Conservation (phyloP, 2,888 invertebrate species). For the Idaea straminata region DNA sequence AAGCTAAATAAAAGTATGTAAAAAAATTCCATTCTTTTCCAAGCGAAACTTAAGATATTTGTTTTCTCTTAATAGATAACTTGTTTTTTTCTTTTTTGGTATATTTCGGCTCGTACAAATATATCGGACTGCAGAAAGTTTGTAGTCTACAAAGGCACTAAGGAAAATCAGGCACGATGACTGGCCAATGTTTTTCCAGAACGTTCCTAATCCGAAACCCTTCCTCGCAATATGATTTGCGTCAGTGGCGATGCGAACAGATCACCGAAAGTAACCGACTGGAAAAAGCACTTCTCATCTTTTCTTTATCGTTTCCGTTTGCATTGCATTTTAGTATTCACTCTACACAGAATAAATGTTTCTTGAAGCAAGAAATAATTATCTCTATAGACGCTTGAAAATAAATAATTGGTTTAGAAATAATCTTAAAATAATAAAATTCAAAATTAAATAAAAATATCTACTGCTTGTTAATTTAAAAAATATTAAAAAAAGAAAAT, state of each 20-base stretch:
- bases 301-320: not conserved
- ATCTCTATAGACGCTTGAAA: no score
- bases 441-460: no score
- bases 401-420: not conserved
- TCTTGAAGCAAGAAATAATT: no score
- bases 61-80: no score
- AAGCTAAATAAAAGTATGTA: no score
- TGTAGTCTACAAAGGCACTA: slow-evolving; percentile 11
- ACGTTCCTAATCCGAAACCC: slow-evolving; percentile 70
- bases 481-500: no score
- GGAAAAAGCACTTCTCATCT: slow-evolving; percentile 78
- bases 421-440: not conserved
- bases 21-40: no score
- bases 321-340: not conserved
- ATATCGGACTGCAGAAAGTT: not conserved
- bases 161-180: slow-evolving; percentile 72
- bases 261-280: slow-evolving; percentile 77
- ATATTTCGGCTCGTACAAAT: no score
- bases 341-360: no score
- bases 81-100: no score
- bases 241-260: slow-evolving; percentile 76
- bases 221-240: slow-evolving; percentile 79
- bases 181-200: slow-evolving; percentile 48
- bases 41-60: no score
- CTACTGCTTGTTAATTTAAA: no score